Evolutionary conservation across 1,140 invertebrate genomes (phyloP).

Genomic region (Dinothrombium tinctorium): DNA sequence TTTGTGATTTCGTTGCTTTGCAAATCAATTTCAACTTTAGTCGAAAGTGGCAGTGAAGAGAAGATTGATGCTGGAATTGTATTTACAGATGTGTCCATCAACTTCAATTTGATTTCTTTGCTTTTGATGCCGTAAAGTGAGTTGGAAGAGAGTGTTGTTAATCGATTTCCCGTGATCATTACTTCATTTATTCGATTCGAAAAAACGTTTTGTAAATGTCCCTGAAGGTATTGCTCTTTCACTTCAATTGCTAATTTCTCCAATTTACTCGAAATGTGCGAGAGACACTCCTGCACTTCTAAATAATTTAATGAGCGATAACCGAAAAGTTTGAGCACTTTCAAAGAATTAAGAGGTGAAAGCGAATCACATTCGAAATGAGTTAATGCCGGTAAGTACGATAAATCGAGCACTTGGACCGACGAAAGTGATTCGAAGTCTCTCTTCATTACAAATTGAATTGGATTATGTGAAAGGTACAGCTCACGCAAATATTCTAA

Average conservation of each 20-base stretch:
- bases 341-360: constrained; percentile 38
- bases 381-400: constrained; percentile 36
- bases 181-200: constrained; percentile 49
- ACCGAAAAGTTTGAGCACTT: constrained; percentile 38
- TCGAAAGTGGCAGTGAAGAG: constrained; percentile 66
- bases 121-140: constrained; percentile 46
- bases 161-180: constrained; percentile 42
- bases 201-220: constrained; percentile 47
- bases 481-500: constrained; percentile 38
- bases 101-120: constrained; percentile 36
- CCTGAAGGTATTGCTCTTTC: constrained; percentile 52
- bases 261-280: constrained; percentile 27
- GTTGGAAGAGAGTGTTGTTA: constrained; percentile 52
- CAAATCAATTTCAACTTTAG: constrained; percentile 46
- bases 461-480: constrained; percentile 52
- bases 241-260: constrained; percentile 50
- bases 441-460: constrained; percentile 38
- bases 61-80: constrained; percentile 49
- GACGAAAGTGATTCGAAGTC: constrained; percentile 42
- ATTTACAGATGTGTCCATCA: constrained; percentile 52
- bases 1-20: constrained; percentile 47
- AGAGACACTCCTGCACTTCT: constrained; percentile 44
- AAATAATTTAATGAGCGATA: constrained; percentile 53
- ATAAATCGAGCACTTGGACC: constrained; percentile 37
- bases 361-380: constrained; percentile 63